These are phyloP conservation scores for Cheilinus undulatus DNA, from an alignment of 2,113 vertebrate species.

Conservation along the genomic window DNA sequence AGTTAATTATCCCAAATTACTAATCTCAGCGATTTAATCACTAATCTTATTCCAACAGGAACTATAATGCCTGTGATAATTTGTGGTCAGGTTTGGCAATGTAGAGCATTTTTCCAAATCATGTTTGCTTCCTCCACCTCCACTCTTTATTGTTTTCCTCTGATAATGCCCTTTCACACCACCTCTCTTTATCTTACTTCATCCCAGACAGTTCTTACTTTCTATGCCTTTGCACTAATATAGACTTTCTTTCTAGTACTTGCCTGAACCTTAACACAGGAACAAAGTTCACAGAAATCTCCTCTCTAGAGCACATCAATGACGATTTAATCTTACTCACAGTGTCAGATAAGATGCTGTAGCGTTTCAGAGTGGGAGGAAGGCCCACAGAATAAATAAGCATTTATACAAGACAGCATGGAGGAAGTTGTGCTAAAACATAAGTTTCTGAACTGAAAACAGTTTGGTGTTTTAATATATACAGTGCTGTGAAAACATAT, in stretches of 20 bases:
- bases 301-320: not conserved
- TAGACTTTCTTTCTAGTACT: slow-evolving; percentile 3
- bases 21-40: not conserved
- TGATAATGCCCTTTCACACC: not conserved
- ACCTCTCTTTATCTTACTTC: slow-evolving; percentile 2
- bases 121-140: not conserved
- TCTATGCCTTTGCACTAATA: not conserved
- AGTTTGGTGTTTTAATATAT: too few species aligned
- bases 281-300: not conserved
- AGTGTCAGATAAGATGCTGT: too few species aligned
- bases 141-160: not conserved
- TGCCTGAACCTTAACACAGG: not conserved
- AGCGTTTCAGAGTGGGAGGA: too few species aligned
- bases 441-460: too few species aligned
- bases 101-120: not conserved
- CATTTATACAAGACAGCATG: too few species aligned
- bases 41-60: not conserved
- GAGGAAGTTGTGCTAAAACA: too few species aligned
- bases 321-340: not conserved
- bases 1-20: not conserved
- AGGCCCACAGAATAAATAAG: too few species aligned
- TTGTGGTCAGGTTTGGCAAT: too few species aligned
- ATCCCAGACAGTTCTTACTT: not conserved
- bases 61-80: not conserved
- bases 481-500: too few species aligned